Evolutionary conservation across 1,140 invertebrate genomes (phyloP).

Genomic region (Stegodyphus dumicola): DNA sequence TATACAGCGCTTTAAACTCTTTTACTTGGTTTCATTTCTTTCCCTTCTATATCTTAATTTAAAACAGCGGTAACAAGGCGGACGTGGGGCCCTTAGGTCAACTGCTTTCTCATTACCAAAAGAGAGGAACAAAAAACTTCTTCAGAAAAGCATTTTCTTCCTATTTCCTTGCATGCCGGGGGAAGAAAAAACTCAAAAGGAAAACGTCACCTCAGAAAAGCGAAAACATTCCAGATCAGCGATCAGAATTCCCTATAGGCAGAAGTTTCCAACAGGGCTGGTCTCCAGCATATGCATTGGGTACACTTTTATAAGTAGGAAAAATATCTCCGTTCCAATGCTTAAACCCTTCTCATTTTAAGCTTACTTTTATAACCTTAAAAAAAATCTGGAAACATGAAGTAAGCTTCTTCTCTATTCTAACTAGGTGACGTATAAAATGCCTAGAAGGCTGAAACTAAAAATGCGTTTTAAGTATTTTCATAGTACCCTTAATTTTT

Average conservation of each 20-base stretch:
- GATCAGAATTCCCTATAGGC: slow-evolving; percentile 37
- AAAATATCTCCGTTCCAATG: neutral
- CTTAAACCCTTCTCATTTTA: no score
- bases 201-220: neutral
- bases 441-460: no score
- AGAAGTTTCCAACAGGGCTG: slow-evolving; percentile 17
- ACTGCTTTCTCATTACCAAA: slow-evolving; percentile 39
- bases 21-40: slow-evolving; percentile 9
- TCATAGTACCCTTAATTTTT: no score
- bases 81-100: slow-evolving; percentile 1
- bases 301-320: slow-evolving; percentile 19
- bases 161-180: slow-evolving; percentile 13
- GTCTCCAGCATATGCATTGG: slow-evolving; percentile 6
- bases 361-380: no score
- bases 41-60: slow-evolving; percentile 20
- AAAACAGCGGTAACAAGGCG: neutral
- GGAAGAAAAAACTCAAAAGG: slow-evolving; percentile 14
- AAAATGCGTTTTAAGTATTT: no score
- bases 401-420: no score
- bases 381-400: no score
- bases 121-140: slow-evolving; percentile 7
- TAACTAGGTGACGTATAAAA: no score
- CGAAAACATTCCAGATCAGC: slow-evolving; percentile 31
- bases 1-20: slow-evolving; percentile 8
- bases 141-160: slow-evolving; percentile 15